Percentiles rank a stretch among this genome's conserved stretches.
Evolutionary conservation across 2,113 vertebrate species (phyloP).

Genomic region (Cephalopholis sonnerati): DNA sequence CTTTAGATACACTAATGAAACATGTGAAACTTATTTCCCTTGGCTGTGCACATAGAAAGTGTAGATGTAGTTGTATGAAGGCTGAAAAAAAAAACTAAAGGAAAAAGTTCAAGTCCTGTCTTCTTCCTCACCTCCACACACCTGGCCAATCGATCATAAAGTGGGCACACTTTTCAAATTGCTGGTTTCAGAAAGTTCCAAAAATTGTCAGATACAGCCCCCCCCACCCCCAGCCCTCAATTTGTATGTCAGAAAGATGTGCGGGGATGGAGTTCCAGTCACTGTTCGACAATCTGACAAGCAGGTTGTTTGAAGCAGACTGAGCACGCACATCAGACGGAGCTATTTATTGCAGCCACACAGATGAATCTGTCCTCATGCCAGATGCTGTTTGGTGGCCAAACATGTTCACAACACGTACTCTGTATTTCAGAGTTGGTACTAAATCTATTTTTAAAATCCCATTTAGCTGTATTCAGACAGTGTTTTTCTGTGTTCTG

Average conservation of each 20-base stretch:
- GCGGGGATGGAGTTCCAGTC: not conserved
- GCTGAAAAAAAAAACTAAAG: not conserved
- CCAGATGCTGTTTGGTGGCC: not conserved
- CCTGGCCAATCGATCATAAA: not conserved
- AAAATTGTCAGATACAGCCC: not conserved
- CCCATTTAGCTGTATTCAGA: not conserved
- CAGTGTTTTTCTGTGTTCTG: slow-evolving; percentile 5
- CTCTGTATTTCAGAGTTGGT: not conserved
- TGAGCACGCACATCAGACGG: not conserved
- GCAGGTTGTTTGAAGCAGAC: not conserved
- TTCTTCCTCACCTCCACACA: not conserved
- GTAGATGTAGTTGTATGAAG: not conserved
- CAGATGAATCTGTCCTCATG: not conserved
- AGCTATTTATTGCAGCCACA: not conserved
- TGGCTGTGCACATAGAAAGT: too few species aligned
- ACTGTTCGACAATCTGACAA: not conserved
- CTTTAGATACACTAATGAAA: too few species aligned
- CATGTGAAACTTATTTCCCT: too few species aligned
- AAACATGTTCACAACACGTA: not conserved
- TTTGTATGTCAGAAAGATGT: not conserved
- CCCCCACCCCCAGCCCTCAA: too few species aligned
- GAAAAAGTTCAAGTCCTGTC: not conserved
- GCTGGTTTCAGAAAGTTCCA: not conserved
- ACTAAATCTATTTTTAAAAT: not conserved
- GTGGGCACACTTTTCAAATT: not conserved